Evolutionary conservation across 2,797 vertebrate genomes (phyloP).

Genomic region (Vultur gryphus): DNA sequence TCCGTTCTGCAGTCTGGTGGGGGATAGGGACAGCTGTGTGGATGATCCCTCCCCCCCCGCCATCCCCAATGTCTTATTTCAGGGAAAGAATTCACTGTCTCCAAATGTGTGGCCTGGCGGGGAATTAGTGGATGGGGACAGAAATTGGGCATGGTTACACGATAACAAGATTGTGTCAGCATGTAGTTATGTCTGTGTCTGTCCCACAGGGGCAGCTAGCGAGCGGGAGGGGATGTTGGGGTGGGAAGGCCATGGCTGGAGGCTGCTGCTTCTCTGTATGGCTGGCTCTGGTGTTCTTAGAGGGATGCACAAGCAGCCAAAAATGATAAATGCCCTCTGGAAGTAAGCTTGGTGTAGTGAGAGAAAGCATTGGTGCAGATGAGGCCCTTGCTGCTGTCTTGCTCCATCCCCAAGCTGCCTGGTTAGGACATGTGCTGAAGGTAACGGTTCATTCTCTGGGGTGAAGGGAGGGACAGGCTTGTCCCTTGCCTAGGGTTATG

Average conservation of each 20-base stretch:
- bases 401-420: neutral
- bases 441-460: fast-evolving
- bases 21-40: slow-evolving; percentile 61
- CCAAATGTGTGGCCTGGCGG: slow-evolving; percentile 16
- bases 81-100: slow-evolving; percentile 45
- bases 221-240: neutral
- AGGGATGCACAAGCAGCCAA: neutral
- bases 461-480: neutral
- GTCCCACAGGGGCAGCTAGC: neutral
- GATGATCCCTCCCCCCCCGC: neutral
- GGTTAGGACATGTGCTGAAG: neutral
- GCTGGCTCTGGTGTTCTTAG: neutral
- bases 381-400: neutral
- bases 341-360: neutral
- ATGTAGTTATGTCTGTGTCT: slow-evolving; percentile 1
- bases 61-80: slow-evolving; percentile 17
- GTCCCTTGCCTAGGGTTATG: neutral
- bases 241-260: neutral
- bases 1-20: fast-evolving
- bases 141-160: neutral
- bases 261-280: neutral
- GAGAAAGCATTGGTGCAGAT: neutral
- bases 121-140: neutral
- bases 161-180: slow-evolving; percentile 58
- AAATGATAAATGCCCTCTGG: neutral